These are phyloP conservation scores for Phyllotreta cruciferae DNA, from an alignment of 2,888 invertebrate species.

Conservation along the genomic window DNA sequence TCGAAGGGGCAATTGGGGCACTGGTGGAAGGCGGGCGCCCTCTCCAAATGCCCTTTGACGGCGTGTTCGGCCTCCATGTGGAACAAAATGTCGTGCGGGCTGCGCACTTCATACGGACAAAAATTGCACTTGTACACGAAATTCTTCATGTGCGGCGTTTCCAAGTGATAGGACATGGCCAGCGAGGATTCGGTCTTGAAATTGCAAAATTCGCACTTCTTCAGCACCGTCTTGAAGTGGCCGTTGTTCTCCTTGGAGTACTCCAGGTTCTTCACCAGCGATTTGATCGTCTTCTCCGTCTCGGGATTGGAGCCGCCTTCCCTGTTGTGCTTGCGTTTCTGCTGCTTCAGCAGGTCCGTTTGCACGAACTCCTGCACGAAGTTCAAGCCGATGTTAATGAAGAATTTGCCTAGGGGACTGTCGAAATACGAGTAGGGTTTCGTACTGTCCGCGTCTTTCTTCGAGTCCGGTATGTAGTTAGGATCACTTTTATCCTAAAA, in stretches of 20 bases:
- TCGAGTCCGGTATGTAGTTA: slow-evolving; percentile 34
- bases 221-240: slow-evolving; percentile 71
- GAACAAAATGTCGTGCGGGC: slow-evolving; percentile 85
- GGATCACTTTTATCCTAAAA: slow-evolving; percentile 37
- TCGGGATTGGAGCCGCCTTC: slow-evolving; percentile 71
- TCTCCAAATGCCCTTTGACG: slow-evolving; percentile 81
- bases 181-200: slow-evolving; percentile 87
- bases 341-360: slow-evolving; percentile 86
- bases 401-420: slow-evolving; percentile 86
- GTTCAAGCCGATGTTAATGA: slow-evolving; percentile 89
- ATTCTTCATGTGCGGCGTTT: slow-evolving; percentile 90
- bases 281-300: slow-evolving; percentile 80
- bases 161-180: slow-evolving; percentile 85
- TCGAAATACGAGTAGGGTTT: slow-evolving; percentile 75
- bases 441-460: slow-evolving; percentile 58
- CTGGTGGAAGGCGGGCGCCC: slow-evolving; percentile 87
- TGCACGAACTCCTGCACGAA: slow-evolving; percentile 93
- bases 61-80: slow-evolving; percentile 94
- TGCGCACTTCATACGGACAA: slow-evolving; percentile 64
- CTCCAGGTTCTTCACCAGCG: slow-evolving; percentile 84
- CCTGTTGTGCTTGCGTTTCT: slow-evolving; percentile 82
- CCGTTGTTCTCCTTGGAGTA: slow-evolving; percentile 86
- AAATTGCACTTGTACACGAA: slow-evolving; percentile 78
- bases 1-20: slow-evolving; percentile 95
- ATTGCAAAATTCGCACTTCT: slow-evolving; percentile 87